Evolutionary conservation across 2,113 vertebrate genomes (phyloP).

Genomic region (Acrocephalus arundinaceus): DNA sequence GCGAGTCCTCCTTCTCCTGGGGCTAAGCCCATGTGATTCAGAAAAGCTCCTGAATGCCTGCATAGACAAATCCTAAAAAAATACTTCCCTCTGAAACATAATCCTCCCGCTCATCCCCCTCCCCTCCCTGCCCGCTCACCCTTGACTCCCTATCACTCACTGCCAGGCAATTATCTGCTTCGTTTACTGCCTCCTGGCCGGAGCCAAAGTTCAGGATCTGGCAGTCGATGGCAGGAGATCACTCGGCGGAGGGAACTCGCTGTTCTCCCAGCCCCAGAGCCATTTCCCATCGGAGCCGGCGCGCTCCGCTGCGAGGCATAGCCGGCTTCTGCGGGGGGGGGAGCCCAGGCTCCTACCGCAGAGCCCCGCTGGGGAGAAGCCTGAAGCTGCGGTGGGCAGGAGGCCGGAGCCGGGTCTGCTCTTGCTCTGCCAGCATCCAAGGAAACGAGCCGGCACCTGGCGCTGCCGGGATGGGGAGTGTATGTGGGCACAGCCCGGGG

Average conservation of each 20-base stretch:
- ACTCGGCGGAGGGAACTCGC: neutral
- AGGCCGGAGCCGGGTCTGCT: neutral
- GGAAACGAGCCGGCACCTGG: neutral
- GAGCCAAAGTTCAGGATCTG: slow-evolving; percentile 42
- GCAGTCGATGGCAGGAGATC: neutral
- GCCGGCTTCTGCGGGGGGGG: neutral
- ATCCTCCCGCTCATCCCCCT: neutral
- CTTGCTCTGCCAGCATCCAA: neutral
- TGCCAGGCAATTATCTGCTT: slow-evolving; percentile 58
- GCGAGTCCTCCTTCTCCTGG: neutral
- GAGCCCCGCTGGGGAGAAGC: neutral
- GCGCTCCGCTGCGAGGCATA: neutral
- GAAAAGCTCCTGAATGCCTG: slow-evolving; percentile 24
- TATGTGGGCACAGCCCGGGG: neutral
- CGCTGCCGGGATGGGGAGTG: neutral
- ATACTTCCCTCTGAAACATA: slow-evolving; percentile 48
- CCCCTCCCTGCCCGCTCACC: neutral
- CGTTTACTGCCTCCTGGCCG: neutral
- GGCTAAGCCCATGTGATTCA: neutral
- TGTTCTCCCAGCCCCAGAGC: neutral
- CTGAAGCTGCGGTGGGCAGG: neutral
- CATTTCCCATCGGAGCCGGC: neutral
- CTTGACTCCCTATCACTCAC: slow-evolving; percentile 38
- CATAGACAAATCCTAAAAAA: slow-evolving; percentile 53
- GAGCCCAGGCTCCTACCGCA: neutral